A percentile compares a stretch with the other conserved stretches of the same genome.
Conservation (phyloP, 2,797 vertebrate species). For the Cygnus olor region DNA sequence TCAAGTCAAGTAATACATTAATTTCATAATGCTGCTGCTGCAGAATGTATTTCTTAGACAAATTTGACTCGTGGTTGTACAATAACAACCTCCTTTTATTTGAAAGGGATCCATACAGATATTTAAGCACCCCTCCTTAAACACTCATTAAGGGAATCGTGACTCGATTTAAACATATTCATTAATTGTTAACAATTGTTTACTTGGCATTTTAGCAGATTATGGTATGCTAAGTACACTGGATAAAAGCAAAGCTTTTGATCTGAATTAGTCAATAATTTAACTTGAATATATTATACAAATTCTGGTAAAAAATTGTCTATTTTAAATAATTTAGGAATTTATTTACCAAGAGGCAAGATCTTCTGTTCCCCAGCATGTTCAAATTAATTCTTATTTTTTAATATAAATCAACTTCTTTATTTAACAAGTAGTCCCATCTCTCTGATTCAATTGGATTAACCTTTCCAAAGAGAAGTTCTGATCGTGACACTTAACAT, state of each 20-base stretch:
- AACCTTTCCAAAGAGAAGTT: conserved; percentile 41
- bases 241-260: neutral
- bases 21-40: neutral
- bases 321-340: conserved; percentile 49
- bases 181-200: neutral
- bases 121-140: neutral
- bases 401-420: conserved; percentile 44
- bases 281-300: conserved; percentile 8
- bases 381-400: conserved; percentile 50
- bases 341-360: conserved; percentile 41
- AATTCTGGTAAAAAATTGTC: conserved; percentile 6
- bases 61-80: neutral
- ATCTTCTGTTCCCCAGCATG: conserved; percentile 37
- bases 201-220: conserved; percentile 27
- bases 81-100: neutral
- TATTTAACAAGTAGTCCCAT: conserved; percentile 18
- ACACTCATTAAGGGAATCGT: neutral
- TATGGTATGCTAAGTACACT: neutral
- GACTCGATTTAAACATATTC: neutral
- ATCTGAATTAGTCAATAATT: conserved; percentile 36
- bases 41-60: neutral
- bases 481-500: neutral
- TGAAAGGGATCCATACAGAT: neutral
- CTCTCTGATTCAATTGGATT: conserved; percentile 18
- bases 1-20: neutral